Evolutionary conservation across 1,140 invertebrate genomes (phyloP), one percentile per base, ranked within the genome.

Genomic region (Acromyrmex heyeri): DNA sequence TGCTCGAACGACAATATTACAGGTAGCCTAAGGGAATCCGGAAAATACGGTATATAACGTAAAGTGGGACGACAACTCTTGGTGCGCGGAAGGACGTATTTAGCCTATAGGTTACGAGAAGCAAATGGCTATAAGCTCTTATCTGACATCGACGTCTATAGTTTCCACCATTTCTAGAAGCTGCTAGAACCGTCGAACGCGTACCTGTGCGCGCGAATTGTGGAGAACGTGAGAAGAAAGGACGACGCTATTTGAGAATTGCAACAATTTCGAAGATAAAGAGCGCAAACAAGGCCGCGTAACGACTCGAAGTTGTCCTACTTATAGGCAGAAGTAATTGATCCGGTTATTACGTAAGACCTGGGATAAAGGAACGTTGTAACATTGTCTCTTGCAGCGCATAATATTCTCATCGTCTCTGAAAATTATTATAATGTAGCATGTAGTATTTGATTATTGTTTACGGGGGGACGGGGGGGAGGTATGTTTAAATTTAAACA

Each of bases 51-150:
- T 50, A 30, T 18, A 44, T 21, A 50, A 6, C 24, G 44, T 27
- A 70, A 88, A 89, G 75, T 89, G 70, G 88, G 55, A 48, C 88
- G 69, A 50, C 53, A 89, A 65, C 82, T 61, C 67, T 70, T 81
- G 4, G 50, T 75, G 62, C 59, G 65, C 67, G 82, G 55, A 88
- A 81, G 76, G 69, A 88, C 78, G 65, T 88, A 81, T 86, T 89
- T 88, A 89, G 57, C 62, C 30, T 81, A 69, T 67, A 79, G 87
- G 65, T 81, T 44, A 50, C 57, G 34, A 38, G 79, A 79, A 78
- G 81, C 76, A 64, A 67, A 70, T 77, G 57, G 65, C 72, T 77
- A 62, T 85, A 57, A 21, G 48, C 34, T 73, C 38, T 48, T 44
- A 50, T 55, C 18, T 75, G 27, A 55, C 57, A 88, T 86, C 70